Percentiles rank a stretch among this genome's conserved stretches.
These are phyloP conservation scores for Phengaris alcon DNA, from an alignment of 2,888 invertebrate genomes.

Conservation along the genomic window DNA sequence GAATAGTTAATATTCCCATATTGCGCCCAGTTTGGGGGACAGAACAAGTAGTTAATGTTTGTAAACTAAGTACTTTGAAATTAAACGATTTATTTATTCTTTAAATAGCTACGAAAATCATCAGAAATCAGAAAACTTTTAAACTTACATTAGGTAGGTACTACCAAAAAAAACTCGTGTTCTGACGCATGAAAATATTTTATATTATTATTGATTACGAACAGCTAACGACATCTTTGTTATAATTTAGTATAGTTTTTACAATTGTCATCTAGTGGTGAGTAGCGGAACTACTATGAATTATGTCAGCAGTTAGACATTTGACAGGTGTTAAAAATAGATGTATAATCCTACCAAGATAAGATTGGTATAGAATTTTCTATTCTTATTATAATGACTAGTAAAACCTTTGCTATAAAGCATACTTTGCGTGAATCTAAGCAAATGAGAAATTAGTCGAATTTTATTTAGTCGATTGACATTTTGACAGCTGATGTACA, in stretches of 20 bases:
- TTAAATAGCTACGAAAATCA: no score
- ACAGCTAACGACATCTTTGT: conserved; percentile 7
- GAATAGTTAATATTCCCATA: no score
- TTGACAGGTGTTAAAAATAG: conserved; percentile 18
- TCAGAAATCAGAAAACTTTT: no score
- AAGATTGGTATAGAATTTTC: neutral
- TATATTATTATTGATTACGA: neutral
- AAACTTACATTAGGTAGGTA: no score
- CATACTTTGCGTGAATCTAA: neutral
- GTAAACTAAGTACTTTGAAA: no score
- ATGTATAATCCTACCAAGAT: conserved; percentile 33
- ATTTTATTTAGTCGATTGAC: conserved; percentile 35
- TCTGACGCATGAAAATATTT: no score
- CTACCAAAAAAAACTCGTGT: no score
- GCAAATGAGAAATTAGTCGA: conserved; percentile 22
- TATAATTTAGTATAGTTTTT: neutral
- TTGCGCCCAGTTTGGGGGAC: no score
- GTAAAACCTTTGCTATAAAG: neutral
- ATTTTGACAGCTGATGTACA: conserved; percentile 33
- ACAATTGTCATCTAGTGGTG: conserved; percentile 29
- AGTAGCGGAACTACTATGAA: conserved; percentile 30
- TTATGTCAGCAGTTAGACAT: neutral
- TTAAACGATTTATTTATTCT: no score
- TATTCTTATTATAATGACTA: neutral
- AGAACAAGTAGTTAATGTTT: no score